phyloP scores from a whole-genome alignment of 2,113 vertebrate species.

The Sigmodon hispidus region DNA sequence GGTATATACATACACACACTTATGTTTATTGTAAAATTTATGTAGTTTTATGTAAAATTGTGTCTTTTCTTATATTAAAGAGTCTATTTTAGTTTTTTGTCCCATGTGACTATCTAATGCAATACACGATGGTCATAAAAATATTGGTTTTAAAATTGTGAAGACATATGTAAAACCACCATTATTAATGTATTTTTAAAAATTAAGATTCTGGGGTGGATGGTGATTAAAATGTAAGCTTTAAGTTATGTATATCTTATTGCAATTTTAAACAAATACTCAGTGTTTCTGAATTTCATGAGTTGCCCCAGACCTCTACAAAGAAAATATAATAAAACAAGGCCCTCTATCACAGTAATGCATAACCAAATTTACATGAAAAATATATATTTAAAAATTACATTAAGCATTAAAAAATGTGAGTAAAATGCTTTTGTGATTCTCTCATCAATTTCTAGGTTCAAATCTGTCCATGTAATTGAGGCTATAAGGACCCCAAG shows the following conservation, averaged over 20 bases:
- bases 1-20: not conserved
- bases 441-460: not conserved
- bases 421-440: conserved; percentile 1
- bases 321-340: not conserved
- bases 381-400: conserved; percentile 17
- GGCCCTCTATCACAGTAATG: not conserved
- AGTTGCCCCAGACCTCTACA: not conserved
- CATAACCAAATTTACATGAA: not conserved
- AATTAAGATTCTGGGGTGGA: not conserved
- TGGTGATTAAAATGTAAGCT: not conserved
- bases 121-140: not conserved
- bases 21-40: not conserved
- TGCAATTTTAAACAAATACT: not conserved
- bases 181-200: not conserved
- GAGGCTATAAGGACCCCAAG: not conserved
- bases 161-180: not conserved
- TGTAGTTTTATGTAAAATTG: not conserved
- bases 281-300: conserved; percentile 3
- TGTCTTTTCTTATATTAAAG: not conserved
- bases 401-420: not conserved
- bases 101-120: not conserved
- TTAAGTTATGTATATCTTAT: not conserved
- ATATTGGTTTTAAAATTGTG: not conserved
- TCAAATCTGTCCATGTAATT: not conserved
- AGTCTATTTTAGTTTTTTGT: not conserved